These are phyloP conservation scores for Macrotrachela quadricornifera DNA, from an alignment of 1,140 invertebrate genomes.

Conservation along the genomic window DNA sequence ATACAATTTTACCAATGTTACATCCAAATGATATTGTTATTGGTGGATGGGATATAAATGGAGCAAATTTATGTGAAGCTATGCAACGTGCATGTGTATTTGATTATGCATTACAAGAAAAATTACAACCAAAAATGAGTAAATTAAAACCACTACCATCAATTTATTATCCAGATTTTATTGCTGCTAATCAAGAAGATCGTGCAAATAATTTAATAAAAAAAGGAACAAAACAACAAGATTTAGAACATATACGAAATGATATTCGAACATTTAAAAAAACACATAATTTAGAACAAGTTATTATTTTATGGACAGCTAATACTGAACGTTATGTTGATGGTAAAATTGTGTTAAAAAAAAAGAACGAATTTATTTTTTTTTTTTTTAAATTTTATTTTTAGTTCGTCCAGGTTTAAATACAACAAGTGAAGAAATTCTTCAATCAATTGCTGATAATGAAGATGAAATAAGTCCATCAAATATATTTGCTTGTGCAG, in stretches of 20 bases:
- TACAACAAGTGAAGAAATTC: conserved; percentile 55
- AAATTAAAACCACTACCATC: conserved; percentile 55
- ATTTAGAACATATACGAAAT: conserved; percentile 4
- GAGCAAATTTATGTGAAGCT: conserved; percentile 54
- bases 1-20: conserved; percentile 61
- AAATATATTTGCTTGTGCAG: conserved; percentile 70
- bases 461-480: conserved; percentile 65
- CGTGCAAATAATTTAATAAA: conserved; percentile 61
- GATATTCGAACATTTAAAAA: conserved; percentile 64
- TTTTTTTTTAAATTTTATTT: conserved; percentile 43
- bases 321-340: conserved; percentile 55
- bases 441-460: conserved; percentile 49
- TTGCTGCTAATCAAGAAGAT: conserved; percentile 72
- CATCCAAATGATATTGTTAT: conserved; percentile 64
- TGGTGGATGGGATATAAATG: conserved; percentile 87
- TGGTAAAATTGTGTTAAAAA: too few species aligned
- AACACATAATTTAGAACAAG: conserved; percentile 42
- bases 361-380: too few species aligned
- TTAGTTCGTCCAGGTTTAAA: conserved; percentile 55
- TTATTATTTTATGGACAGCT: conserved; percentile 80
- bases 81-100: conserved; percentile 53
- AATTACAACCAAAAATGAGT: conserved; percentile 49
- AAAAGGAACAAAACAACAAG: not conserved
- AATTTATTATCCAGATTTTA: conserved; percentile 69
- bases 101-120: conserved; percentile 37